Conservation (phyloP, 2,797 vertebrate species). For the Falco naumanni region DNA sequence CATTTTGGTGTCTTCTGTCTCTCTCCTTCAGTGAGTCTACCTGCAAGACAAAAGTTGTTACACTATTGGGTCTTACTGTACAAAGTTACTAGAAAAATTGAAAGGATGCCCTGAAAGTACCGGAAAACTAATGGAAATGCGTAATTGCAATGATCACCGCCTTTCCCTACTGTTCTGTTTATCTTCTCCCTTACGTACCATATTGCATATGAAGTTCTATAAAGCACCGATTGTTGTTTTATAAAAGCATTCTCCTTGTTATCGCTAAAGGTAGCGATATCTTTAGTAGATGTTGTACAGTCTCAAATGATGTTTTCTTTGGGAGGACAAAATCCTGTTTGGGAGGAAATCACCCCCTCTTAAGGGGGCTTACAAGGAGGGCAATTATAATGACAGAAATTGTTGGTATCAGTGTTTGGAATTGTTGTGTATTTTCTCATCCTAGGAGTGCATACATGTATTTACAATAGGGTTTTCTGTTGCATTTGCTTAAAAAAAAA, state of each 20-base stretch:
- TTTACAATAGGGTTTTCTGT: slow-evolving; percentile 50
- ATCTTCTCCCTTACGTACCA: background rate
- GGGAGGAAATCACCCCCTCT: background rate
- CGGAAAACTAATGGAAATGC: background rate
- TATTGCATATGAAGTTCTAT: background rate
- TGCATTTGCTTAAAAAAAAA: slow-evolving; percentile 16
- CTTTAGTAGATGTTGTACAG: background rate
- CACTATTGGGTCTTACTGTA: background rate
- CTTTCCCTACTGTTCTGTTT: background rate
- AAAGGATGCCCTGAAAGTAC: background rate
- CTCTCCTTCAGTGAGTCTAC: background rate
- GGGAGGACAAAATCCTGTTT: background rate
- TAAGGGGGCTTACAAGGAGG: background rate
- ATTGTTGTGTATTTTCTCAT: background rate
- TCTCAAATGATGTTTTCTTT: background rate
- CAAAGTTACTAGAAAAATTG: background rate
- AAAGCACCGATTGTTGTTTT: background rate
- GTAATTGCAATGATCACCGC: background rate
- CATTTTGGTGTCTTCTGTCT: background rate
- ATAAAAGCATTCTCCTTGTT: background rate
- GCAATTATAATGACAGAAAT: background rate
- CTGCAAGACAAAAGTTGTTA: background rate
- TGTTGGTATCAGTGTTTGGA: background rate
- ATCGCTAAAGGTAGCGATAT: background rate
- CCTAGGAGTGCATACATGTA: background rate